Evolutionary conservation across 2,113 vertebrate genomes (phyloP), one percentile per base, ranked within the genome.

Genomic region (Muntiacus muntjak): DNA sequence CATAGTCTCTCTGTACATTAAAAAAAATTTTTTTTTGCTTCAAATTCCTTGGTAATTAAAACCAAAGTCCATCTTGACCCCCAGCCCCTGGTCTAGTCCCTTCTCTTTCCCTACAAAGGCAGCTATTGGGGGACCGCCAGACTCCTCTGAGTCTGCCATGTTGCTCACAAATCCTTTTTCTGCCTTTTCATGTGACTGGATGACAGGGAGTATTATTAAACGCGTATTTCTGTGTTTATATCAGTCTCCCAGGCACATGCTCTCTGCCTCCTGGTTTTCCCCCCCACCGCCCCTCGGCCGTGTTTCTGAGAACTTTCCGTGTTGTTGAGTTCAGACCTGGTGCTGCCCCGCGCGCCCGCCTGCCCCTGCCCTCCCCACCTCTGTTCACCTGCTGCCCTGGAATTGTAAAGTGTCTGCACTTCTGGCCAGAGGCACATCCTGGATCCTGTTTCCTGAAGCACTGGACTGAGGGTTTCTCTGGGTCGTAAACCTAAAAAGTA

Each of bases 401-500:
- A 36, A 17, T 14, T 47, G 45, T 21, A 19, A 15, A 40, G 28
- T 2, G 40, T 26, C 9, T 15, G 30, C 14, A n/a, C 28, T 14
- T 33, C 57, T 3, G 54, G 45, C 26, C 16, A 0, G 40, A 0
- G 11, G 21, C 45, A 25, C 33, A 9, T 12, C 4, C 82, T 47
- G 1, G 12, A 28, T 3, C 45, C 89, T 87, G 94, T 36, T 81
- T 50, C 87, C 30, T 4, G 0, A 76, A 64, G 43, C 67, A 28
- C 19, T 0, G 81, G 40, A 28, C 0, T 3, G 43, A 81, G 54
- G 7, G 5, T 23, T 26, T 54, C 67, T 87, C 95, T 30, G 7
- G 83, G 91, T 45, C 12, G 0, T 15, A 62, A 97, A 87, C 97
- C 95, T 96, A 93, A 94, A 98, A 94, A 97, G 97, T 57, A 43